These are phyloP conservation scores for Amblyjoppa proteus DNA, from an alignment of 2,888 invertebrate species.

Conservation along the genomic window DNA sequence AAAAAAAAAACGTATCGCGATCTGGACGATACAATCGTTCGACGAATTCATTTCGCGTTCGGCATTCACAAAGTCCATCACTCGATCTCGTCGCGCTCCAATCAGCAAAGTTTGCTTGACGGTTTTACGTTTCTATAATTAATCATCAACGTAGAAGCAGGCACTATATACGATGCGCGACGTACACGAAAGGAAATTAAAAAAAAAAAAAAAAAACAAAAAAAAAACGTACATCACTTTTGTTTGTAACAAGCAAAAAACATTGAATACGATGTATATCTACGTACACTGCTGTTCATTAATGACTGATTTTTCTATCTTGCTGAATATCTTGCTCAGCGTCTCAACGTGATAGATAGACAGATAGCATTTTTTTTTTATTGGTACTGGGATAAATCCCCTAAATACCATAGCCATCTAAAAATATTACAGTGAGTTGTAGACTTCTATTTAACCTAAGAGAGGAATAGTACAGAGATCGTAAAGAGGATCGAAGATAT, in stretches of 20 bases:
- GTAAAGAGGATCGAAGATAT: too few relatives aligned
- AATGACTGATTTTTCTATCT: too few relatives aligned
- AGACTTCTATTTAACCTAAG: too few relatives aligned
- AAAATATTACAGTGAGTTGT: too few relatives aligned
- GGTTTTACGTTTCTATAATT: not conserved
- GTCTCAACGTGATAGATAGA: not conserved
- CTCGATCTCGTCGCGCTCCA: not conserved
- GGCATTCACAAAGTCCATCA: too few relatives aligned
- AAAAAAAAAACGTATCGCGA: not conserved
- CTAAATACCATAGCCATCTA: too few relatives aligned
- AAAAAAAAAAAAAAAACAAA: not conserved
- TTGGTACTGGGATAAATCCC: too few relatives aligned
- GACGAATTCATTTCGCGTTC: not conserved
- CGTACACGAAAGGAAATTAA: not conserved
- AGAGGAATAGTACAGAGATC: too few relatives aligned
- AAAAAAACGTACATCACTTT: constrained; percentile 18
- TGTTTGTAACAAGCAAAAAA: constrained; percentile 27
- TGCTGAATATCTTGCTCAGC: not conserved
- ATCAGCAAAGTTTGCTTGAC: not conserved
- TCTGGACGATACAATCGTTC: not conserved
- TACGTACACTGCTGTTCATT: not conserved
- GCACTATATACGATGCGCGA: not conserved
- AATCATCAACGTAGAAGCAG: constrained; percentile 4
- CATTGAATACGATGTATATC: constrained; percentile 13
- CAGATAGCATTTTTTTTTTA: too few relatives aligned